These are phyloP conservation scores for Drosophila niveifrons DNA, from an alignment of 2,888 invertebrate species.

Conservation along the genomic window DNA sequence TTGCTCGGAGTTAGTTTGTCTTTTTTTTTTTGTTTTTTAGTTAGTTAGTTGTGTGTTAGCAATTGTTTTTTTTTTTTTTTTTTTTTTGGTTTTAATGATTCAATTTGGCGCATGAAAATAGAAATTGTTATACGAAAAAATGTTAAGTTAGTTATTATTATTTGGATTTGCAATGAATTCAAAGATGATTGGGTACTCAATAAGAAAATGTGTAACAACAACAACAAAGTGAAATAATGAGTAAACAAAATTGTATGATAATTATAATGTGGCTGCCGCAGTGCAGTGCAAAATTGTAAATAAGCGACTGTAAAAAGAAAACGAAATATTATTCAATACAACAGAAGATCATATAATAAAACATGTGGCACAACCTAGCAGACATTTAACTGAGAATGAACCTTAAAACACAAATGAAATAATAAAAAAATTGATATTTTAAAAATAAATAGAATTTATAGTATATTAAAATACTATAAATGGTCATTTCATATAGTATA, in stretches of 20 bases:
- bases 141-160: constrained; percentile 64
- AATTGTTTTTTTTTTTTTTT: constrained; percentile 31
- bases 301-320: constrained; percentile 70
- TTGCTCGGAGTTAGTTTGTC: constrained; percentile 73
- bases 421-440: not conserved
- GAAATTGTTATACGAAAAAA: constrained; percentile 58
- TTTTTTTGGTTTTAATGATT: constrained; percentile 34
- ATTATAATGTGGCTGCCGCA: constrained; percentile 32
- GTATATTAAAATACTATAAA: no score
- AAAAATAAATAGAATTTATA: not conserved
- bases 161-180: not conserved
- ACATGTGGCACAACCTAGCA: not conserved
- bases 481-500: no score
- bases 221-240: constrained; percentile 24
- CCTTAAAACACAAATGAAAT: not conserved
- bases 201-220: constrained; percentile 17
- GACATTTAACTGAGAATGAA: not conserved
- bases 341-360: constrained; percentile 25
- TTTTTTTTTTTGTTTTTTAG: constrained; percentile 25
- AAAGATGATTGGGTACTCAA: not conserved
- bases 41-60: constrained; percentile 63
- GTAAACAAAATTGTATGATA: constrained; percentile 15
- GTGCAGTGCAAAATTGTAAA: constrained; percentile 55
- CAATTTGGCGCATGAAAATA: constrained; percentile 65
- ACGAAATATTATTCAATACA: constrained; percentile 57